These are phyloP conservation scores for Ciona savignyi DNA, from an alignment of 23 tunicate species.

Conservation along the genomic window DNA sequence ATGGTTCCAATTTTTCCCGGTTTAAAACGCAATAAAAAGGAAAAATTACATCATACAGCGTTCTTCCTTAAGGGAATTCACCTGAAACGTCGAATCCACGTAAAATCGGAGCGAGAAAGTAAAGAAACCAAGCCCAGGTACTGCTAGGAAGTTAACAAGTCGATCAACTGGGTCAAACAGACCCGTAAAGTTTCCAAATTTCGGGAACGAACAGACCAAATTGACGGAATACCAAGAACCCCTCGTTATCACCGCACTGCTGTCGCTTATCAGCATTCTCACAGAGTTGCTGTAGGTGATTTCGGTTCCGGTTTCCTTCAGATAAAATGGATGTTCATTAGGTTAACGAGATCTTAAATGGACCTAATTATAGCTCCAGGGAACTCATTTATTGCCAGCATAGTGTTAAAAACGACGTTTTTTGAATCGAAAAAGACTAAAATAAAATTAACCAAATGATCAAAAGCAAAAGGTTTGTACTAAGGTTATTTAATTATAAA, in stretches of 20 bases:
- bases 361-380: no score
- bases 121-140: constrained; percentile 44
- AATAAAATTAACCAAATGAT: no score
- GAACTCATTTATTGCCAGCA: no score
- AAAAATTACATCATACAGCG: background rate
- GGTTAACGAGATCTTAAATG: no score
- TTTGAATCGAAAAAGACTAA: no score
- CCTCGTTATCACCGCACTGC: constrained; percentile 11
- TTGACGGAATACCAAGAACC: constrained; percentile 19
- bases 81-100: constrained; percentile 22
- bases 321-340: no score
- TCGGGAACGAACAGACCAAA: constrained; percentile 36
- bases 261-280: background rate
- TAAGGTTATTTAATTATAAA: no score
- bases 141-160: constrained; percentile 1
- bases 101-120: constrained; percentile 33
- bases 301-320: constrained; percentile 5
- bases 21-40: no score
- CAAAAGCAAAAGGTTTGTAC: no score
- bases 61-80: no score
- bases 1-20: no score
- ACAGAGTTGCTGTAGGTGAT: constrained; percentile 6
- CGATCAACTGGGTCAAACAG: constrained; percentile 19
- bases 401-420: no score
- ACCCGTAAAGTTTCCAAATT: constrained; percentile 25